These are phyloP conservation scores for Sinocyclocheilus rhinocerous DNA, from an alignment of 2,113 vertebrate genomes.

Conservation along the genomic window DNA sequence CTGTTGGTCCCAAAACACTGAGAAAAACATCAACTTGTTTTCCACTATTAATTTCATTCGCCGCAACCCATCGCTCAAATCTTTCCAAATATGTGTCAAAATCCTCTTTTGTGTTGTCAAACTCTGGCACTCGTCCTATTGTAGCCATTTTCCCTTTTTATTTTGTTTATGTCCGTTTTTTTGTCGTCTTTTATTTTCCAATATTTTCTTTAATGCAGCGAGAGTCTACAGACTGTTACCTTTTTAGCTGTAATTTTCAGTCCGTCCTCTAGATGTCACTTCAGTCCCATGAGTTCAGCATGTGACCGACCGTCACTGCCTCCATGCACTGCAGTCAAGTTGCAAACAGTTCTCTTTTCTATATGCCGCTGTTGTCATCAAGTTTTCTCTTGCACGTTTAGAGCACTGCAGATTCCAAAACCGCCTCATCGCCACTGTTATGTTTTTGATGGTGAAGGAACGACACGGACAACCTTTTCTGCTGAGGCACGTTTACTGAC, in stretches of 20 bases:
- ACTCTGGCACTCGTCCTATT: neutral
- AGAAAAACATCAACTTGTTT: slow-evolving; percentile 40
- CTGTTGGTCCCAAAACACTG: slow-evolving; percentile 19
- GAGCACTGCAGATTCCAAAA: too few species aligned
- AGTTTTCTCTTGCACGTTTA: too few species aligned
- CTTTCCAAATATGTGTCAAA: slow-evolving; percentile 33
- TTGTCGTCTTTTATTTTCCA: too few species aligned
- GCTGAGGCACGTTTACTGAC: too few species aligned
- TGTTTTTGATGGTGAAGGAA: too few species aligned
- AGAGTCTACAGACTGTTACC: too few species aligned
- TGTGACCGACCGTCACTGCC: neutral
- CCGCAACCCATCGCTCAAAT: slow-evolving; percentile 21
- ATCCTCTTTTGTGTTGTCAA: slow-evolving; percentile 9
- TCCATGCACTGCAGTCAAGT: neutral
- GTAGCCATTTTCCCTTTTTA: slow-evolving; percentile 1
- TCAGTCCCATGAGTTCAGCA: neutral
- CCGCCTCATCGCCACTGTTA: too few species aligned
- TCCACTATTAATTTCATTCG: slow-evolving; percentile 22
- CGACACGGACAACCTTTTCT: too few species aligned
- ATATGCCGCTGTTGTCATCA: too few species aligned
- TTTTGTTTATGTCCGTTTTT: neutral
- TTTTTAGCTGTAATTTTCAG: too few species aligned
- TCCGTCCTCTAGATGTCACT: neutral
- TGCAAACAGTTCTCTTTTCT: too few species aligned
- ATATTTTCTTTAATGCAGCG: too few species aligned